phyloP scores from a whole-genome alignment of 2,797 vertebrate species.

The Lacerta viridis region DNA sequence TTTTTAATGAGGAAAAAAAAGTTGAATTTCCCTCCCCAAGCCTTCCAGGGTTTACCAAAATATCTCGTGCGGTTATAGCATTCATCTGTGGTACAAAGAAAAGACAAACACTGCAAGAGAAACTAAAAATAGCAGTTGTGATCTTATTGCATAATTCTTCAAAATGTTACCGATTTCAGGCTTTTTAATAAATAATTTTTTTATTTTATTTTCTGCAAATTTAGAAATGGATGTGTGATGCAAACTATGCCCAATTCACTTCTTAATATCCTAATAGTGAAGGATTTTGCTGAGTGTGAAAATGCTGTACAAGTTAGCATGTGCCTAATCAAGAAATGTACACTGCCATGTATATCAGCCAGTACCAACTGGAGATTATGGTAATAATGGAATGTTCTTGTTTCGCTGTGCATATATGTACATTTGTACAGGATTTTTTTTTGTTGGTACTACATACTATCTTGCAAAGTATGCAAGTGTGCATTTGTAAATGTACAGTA shows the following conservation, averaged over 20 bases:
- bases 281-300: background rate
- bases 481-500: conserved; percentile 43
- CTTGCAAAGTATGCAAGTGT: conserved; percentile 24
- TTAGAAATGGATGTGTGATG: background rate
- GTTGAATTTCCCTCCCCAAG: too few relatives aligned
- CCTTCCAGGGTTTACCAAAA: background rate
- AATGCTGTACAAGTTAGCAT: conserved; percentile 13
- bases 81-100: background rate
- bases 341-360: background rate
- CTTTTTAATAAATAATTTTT: background rate
- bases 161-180: background rate
- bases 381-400: background rate
- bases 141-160: background rate
- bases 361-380: too few relatives aligned
- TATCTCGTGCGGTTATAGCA: background rate
- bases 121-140: background rate
- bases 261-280: background rate
- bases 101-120: background rate
- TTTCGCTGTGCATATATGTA: background rate
- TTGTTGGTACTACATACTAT: background rate
- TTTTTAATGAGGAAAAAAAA: background rate
- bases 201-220: background rate
- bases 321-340: background rate
- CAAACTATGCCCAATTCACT: background rate
- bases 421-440: background rate